phyloP scores from a whole-genome alignment of 1,140 invertebrate genomes.

The Berghia stephanieae region DNA sequence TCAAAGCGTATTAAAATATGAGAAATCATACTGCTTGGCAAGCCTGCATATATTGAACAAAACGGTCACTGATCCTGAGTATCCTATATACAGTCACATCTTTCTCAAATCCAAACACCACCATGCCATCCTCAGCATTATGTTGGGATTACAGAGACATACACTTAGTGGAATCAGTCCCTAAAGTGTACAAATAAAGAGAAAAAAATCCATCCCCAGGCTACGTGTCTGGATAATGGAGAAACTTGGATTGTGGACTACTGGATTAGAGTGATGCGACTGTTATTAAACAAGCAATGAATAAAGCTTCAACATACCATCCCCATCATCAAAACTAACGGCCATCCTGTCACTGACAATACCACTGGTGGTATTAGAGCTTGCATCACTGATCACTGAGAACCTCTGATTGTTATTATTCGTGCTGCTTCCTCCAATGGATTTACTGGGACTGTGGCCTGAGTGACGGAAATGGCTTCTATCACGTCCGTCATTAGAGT shows the following conservation, averaged over 20 bases:
- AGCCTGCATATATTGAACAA: not conserved
- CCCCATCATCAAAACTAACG: constrained; percentile 84
- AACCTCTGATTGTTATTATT: constrained; percentile 47
- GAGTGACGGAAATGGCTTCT: constrained; percentile 41
- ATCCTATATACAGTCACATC: too few species aligned
- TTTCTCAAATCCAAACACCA: too few species aligned
- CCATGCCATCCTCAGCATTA: too few species aligned
- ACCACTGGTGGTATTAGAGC: constrained; percentile 93
- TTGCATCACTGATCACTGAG: constrained; percentile 90
- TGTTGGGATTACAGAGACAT: not conserved
- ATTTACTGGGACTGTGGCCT: constrained; percentile 43
- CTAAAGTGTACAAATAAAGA: too few species aligned
- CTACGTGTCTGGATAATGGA: too few species aligned
- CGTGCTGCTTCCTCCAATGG: constrained; percentile 36
- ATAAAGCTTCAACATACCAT: constrained; percentile 64
- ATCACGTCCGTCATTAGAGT: constrained; percentile 63
- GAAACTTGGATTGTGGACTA: not conserved
- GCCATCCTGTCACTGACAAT: constrained; percentile 94
- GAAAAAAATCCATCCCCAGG: too few species aligned
- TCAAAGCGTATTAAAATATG: too few species aligned
- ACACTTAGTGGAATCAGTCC: too few species aligned
- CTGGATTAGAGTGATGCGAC: not conserved
- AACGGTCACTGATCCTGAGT: too few species aligned
- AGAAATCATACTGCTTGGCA: too few species aligned
- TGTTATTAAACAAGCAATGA: not conserved